Conservation (phyloP, 2,888 invertebrate species). For the Machimus atricapillus region DNA sequence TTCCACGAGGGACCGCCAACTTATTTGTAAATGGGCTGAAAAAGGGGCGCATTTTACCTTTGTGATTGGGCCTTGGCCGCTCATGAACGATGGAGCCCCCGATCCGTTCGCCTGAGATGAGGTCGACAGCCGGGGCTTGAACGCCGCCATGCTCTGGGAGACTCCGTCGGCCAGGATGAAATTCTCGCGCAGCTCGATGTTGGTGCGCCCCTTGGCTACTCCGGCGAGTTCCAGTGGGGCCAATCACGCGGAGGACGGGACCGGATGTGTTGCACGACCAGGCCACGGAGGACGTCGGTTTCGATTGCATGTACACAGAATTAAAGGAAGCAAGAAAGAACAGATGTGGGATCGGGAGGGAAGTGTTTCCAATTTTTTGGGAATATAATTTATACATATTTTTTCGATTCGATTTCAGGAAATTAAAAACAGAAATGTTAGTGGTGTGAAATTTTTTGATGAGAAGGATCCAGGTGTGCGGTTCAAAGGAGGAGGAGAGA, state of each 20-base stretch:
- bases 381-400: not conserved
- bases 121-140: conserved; percentile 92
- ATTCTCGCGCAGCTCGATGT: conserved; percentile 98
- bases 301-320: conserved; percentile 33
- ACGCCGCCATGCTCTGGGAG: conserved; percentile 98
- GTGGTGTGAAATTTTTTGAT: not conserved
- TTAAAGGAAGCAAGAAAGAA: conserved; percentile 6
- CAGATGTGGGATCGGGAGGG: not conserved
- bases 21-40: not conserved
- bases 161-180: conserved; percentile 98
- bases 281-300: not conserved
- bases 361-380: not conserved
- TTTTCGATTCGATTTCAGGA: conserved; percentile 14
- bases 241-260: conserved; percentile 41
- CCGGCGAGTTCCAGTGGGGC: conserved; percentile 44
- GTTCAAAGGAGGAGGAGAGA: conserved; percentile 45
- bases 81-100: conserved; percentile 66
- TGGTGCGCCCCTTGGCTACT: conserved; percentile 98
- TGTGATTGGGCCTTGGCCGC: conserved; percentile 86
- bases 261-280: not conserved
- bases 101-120: conserved; percentile 71
- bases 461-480: conserved; percentile 35
- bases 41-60: conserved; percentile 73
- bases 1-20: not conserved
- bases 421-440: not conserved